Percentiles rank a stretch among this genome's conserved stretches.
Evolutionary conservation across 2,797 vertebrate genomes (phyloP).

Genomic region (Chiloscyllium punctatum): DNA sequence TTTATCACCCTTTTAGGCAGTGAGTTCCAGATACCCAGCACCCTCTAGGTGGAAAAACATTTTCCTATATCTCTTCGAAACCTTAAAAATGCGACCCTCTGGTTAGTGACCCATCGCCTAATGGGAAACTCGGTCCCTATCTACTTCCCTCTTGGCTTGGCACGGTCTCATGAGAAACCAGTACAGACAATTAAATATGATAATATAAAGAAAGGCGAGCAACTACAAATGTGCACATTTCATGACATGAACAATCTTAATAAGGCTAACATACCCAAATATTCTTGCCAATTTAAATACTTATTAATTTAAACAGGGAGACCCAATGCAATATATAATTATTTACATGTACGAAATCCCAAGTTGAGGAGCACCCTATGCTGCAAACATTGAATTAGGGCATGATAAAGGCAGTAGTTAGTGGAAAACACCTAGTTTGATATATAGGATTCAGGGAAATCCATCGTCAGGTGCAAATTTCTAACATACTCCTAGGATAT

Average conservation of each 20-base stretch:
- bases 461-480: neutral
- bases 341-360: too few species aligned
- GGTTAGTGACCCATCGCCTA: too few species aligned
- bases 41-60: too few species aligned
- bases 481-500: neutral
- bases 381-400: neutral
- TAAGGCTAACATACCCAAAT: neutral
- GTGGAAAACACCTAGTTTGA: neutral
- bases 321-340: too few species aligned
- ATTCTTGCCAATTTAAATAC: neutral
- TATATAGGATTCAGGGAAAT: neutral
- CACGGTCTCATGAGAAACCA: too few species aligned
- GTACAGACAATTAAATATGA: neutral
- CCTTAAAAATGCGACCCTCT: too few species aligned
- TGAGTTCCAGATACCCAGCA: too few species aligned
- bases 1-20: too few species aligned
- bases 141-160: too few species aligned
- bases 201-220: neutral
- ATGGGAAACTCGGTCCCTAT: too few species aligned
- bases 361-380: neutral
- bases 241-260: neutral
- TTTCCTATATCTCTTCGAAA: too few species aligned
- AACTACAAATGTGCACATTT: neutral
- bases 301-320: neutral
- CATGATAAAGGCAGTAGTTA: too few species aligned